Conservation (phyloP, 2,888 invertebrate species). For the Cantharis flavilabris region DNA sequence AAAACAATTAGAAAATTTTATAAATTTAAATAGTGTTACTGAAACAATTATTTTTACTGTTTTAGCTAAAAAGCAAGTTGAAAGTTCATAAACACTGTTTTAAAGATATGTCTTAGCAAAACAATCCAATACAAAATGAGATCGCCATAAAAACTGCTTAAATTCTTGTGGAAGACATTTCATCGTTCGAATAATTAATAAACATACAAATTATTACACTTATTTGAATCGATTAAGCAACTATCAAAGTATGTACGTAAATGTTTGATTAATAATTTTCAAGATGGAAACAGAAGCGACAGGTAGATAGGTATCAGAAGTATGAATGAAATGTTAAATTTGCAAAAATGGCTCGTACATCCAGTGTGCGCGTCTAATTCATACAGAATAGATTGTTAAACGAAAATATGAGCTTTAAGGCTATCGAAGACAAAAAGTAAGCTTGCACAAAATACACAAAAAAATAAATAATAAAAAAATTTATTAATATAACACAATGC, state of each 20-base stretch:
- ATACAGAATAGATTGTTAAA: background rate
- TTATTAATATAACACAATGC: background rate
- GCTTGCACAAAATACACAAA: background rate
- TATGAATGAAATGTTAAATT: background rate
- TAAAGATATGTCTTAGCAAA: constrained; percentile 18
- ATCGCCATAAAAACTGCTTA: background rate
- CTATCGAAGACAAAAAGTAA: background rate
- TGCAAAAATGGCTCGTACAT: background rate
- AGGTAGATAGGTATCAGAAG: background rate
- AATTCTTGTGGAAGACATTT: constrained; percentile 1
- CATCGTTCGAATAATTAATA: background rate
- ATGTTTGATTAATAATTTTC: background rate
- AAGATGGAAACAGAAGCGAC: background rate
- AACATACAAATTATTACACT: background rate
- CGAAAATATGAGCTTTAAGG: background rate
- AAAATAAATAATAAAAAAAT: background rate
- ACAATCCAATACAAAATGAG: background rate
- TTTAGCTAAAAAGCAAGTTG: constrained; percentile 29
- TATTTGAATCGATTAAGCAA: background rate
- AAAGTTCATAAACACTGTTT: constrained; percentile 31
- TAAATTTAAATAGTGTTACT: constrained; percentile 1
- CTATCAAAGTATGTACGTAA: background rate
- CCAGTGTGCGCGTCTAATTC: no score
- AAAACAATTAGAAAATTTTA: background rate
- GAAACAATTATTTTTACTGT: constrained; percentile 4